Conservation (phyloP, 2,888 invertebrate genomes). For the Metallyticus violacea region DNA sequence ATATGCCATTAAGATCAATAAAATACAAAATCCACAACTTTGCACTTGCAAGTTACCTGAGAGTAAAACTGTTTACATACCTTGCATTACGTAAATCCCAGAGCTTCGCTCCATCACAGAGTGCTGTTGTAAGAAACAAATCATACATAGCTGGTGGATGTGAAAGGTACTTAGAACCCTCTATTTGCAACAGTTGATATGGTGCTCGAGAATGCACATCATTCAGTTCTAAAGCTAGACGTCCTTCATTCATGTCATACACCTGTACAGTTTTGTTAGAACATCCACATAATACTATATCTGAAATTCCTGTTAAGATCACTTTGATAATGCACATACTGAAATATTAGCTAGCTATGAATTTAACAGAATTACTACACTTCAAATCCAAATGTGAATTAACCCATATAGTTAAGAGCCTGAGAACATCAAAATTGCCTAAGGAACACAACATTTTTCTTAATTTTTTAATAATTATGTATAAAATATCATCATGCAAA, state of each 20-base stretch:
- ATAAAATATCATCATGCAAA: too few species aligned
- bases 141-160: conserved; percentile 24
- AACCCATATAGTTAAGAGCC: too few species aligned
- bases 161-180: conserved; percentile 19
- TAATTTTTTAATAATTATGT: too few species aligned
- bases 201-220: conserved; percentile 28
- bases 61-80: background rate
- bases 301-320: background rate
- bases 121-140: conserved; percentile 29
- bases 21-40: too few species aligned
- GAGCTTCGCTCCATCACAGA: conserved; percentile 30
- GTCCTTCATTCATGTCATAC: conserved; percentile 31
- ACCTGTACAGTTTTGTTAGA: conserved; percentile 30
- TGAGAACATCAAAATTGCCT: too few species aligned
- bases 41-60: too few species aligned
- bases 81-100: conserved; percentile 32
- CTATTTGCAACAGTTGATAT: conserved; percentile 22
- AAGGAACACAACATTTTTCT: too few species aligned
- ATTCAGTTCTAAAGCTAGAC: conserved; percentile 3
- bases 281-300: conserved; percentile 30
- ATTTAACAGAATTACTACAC: too few species aligned
- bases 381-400: too few species aligned
- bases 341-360: too few species aligned
- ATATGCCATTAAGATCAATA: too few species aligned
- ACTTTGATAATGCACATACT: too few species aligned